Evolutionary conservation across 2,888 invertebrate genomes (phyloP).

Genomic region (Sympetrum striolatum): DNA sequence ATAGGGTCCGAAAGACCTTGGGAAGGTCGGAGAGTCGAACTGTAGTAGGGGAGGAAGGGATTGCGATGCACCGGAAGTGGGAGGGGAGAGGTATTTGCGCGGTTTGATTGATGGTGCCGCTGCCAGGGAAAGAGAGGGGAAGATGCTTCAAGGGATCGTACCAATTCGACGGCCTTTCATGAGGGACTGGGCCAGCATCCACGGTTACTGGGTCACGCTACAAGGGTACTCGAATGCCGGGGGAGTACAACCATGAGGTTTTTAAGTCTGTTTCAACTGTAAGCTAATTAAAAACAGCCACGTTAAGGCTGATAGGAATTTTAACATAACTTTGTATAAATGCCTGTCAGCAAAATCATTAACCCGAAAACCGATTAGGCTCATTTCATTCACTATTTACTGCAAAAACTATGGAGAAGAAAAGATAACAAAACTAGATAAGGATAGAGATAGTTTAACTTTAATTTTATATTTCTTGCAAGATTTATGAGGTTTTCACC

Average conservation of each 20-base stretch:
- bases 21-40: neutral
- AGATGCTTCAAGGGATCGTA: neutral
- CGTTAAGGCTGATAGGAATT: too few relatives aligned
- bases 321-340: too few relatives aligned
- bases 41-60: neutral
- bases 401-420: too few relatives aligned
- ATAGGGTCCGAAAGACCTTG: neutral
- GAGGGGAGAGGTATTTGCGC: neutral
- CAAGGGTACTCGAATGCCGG: neutral
- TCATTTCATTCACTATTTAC: too few relatives aligned
- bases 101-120: neutral
- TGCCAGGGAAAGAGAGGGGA: neutral
- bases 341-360: too few relatives aligned
- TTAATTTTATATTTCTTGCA: too few relatives aligned
- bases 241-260: neutral
- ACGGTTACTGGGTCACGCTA: neutral
- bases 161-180: neutral
- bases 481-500: too few relatives aligned
- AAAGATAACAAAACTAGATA: too few relatives aligned
- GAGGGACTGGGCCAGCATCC: neutral
- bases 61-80: neutral
- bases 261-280: neutral
- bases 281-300: too few relatives aligned
- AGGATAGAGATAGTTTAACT: too few relatives aligned
- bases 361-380: too few relatives aligned